Base-by-base conservation (phyloP, 2,113 vertebrate species). In the Mobula birostris region DNA sequence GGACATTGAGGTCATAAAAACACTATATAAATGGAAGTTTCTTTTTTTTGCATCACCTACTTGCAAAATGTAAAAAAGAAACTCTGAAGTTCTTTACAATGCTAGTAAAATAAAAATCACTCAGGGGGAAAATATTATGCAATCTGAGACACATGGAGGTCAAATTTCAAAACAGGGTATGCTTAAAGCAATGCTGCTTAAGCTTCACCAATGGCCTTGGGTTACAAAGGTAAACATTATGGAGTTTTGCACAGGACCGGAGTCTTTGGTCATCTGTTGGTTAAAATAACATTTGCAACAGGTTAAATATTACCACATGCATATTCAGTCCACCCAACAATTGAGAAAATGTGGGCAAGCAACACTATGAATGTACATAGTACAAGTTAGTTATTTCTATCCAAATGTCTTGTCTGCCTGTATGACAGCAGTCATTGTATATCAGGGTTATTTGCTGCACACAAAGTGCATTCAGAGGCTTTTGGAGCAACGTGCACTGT, bases 291-390 rank as follows among this genome's bases (percentile, higher is more conserved):
- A 88, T 88, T 85, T 66, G 58, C 7, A n/a, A 90, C 29, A 32
- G 61, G 85, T 66, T 90, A 32, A 90, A 21, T 32, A 90, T 90
- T 90, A 90, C 85, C 61, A 36, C 85, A 66, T 32, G 27, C 63
- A n/a, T 5, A 90, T 90, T 90, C 85, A 90, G 61, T 29, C 32
- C 14, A 90, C 5, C 32, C 85, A 66, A 32, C 61, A 66, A 90
- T 27, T 66, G 85, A n/a, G 6, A 90, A 90, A 66, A n/a, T 19
- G 27, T n/a, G 63, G 29, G 15, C 29, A 66, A 66, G 29, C 14
- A n/a, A 66, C 58, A 27, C 24, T 61, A 63, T 61, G 56, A 87
- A 61, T 87, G 83, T 61, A 61, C 83, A 88, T 5, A 63, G 29
- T n/a, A 66, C 61, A 32, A 68, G n/a, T 32, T 90, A 66, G 85